phyloP scores from a whole-genome alignment of 2,888 invertebrate genomes.

The Eumerus sabulonum region DNA sequence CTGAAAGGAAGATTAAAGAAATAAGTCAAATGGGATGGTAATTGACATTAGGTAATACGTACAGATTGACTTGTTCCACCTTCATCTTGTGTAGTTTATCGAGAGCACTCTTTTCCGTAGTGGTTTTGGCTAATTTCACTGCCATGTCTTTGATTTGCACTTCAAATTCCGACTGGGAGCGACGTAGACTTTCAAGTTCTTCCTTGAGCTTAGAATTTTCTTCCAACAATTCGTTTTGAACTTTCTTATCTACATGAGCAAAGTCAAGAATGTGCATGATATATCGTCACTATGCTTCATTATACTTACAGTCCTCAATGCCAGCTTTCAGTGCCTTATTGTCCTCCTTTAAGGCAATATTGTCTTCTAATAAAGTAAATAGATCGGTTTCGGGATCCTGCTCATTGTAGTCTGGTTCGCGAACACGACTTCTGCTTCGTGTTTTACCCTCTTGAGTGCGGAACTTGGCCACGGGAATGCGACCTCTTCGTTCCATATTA shows the following conservation, averaged over 20 bases:
- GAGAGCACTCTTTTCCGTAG: slow-evolving; percentile 75
- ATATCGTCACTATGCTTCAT: not conserved
- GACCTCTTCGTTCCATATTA: slow-evolving; percentile 76
- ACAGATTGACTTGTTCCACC: slow-evolving; percentile 75
- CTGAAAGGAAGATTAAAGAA: slow-evolving; percentile 57
- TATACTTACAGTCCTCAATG: slow-evolving; percentile 76
- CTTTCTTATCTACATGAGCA: slow-evolving; percentile 76
- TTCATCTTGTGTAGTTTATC: slow-evolving; percentile 77
- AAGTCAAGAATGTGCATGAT: too few relatives aligned
- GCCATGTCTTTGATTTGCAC: slow-evolving; percentile 73
- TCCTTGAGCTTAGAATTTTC: slow-evolving; percentile 74
- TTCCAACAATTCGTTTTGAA: slow-evolving; percentile 73
- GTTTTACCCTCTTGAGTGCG: slow-evolving; percentile 78
- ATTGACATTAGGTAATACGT: slow-evolving; percentile 25
- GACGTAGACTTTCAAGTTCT: slow-evolving; percentile 72
- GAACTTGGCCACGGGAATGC: slow-evolving; percentile 78
- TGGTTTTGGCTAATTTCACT: slow-evolving; percentile 72
- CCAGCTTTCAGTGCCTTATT: slow-evolving; percentile 76
- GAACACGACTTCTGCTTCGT: slow-evolving; percentile 77
- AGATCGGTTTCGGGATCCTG: slow-evolving; percentile 78
- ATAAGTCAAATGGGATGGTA: too few relatives aligned
- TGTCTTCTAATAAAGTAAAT: slow-evolving; percentile 77
- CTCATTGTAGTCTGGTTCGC: slow-evolving; percentile 77
- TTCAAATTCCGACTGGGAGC: slow-evolving; percentile 73
- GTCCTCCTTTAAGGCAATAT: slow-evolving; percentile 78